Conservation (phyloP, 2,113 vertebrate genomes). For the Balaeniceps rex region DNA sequence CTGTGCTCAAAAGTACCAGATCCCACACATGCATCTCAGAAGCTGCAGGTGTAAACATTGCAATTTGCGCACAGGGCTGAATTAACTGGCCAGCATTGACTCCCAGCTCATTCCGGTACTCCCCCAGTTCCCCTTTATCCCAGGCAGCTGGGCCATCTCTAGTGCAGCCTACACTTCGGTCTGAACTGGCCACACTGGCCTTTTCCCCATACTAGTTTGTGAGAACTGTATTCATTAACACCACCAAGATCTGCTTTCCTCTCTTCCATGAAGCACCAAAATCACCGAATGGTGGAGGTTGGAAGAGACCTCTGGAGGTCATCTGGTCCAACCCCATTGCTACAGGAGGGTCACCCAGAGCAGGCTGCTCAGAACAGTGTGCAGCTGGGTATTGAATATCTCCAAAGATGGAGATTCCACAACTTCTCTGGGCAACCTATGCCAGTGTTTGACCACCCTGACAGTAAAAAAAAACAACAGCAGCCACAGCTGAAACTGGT, state of each 20-base stretch:
- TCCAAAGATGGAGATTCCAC: background rate
- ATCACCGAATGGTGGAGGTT: rapidly evolving
- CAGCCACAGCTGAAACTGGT: background rate
- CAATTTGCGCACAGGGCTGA: background rate
- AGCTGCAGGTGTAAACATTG: background rate
- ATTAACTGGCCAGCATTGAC: background rate
- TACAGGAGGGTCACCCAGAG: background rate
- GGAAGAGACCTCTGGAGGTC: background rate
- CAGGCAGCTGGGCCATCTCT: background rate
- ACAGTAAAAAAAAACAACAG: background rate
- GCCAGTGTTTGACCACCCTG: background rate
- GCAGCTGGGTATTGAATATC: background rate
- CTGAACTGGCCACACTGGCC: background rate
- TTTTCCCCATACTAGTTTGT: background rate
- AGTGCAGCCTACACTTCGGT: background rate
- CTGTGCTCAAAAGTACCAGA: background rate
- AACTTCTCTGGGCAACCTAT: background rate
- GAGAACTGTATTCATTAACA: background rate
- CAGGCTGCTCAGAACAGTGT: background rate
- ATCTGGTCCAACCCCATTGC: background rate
- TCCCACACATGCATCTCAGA: background rate
- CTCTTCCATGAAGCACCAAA: background rate
- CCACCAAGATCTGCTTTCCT: background rate
- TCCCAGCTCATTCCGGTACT: background rate
- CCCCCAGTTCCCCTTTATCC: background rate